A percentile compares a stretch with the other conserved stretches of the same genome.
phyloP scores from a whole-genome alignment of 2,113 vertebrate genomes.

The Athene cunicularia region DNA sequence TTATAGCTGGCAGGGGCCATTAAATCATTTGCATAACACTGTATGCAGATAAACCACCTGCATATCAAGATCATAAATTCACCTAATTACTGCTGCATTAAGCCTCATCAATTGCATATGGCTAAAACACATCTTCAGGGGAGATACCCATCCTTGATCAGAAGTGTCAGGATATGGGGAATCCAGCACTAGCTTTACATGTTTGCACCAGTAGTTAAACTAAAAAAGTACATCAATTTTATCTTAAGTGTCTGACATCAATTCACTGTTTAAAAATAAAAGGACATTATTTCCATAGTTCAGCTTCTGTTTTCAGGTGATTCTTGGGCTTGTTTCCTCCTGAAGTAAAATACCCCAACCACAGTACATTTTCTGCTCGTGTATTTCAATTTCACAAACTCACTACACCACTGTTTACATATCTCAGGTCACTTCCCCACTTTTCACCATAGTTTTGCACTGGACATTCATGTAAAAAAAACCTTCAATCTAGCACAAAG shows the following conservation, averaged over 20 bases:
- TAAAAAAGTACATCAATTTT: background rate
- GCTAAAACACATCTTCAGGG: background rate
- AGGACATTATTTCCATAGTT: background rate
- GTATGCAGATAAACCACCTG: background rate
- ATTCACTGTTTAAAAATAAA: background rate
- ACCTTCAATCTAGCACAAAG: background rate
- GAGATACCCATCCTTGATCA: background rate
- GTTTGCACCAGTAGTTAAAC: background rate
- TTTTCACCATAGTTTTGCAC: background rate
- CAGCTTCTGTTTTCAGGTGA: background rate
- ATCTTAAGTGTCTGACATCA: background rate
- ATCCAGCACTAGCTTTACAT: background rate
- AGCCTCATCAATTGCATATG: background rate
- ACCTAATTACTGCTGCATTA: background rate
- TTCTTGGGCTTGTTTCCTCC: background rate
- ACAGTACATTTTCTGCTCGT: background rate
- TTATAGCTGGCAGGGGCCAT: background rate
- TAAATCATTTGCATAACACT: slow-evolving; percentile 20
- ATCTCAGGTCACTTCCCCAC: background rate
- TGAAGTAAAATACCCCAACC: background rate
- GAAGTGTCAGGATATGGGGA: background rate
- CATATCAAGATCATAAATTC: slow-evolving; percentile 30
- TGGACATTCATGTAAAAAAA: rapidly evolving
- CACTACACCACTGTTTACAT: background rate
- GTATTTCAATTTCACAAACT: background rate